Evolutionary conservation across 2,888 invertebrate species (phyloP).

Genomic region (Dicranocentrus wangi): DNA sequence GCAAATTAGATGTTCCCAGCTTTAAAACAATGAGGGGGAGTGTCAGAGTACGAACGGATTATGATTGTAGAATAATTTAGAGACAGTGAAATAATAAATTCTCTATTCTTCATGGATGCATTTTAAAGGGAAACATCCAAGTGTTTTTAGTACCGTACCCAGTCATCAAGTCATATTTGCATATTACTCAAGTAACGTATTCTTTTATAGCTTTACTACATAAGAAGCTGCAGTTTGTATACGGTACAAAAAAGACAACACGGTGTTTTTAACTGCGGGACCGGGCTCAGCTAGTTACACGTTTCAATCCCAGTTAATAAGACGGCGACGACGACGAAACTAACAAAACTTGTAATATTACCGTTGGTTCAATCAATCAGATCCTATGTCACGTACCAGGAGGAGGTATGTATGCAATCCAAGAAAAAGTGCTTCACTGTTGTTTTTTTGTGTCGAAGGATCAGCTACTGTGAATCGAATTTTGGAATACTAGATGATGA

Average conservation of each 20-base stretch:
- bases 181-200: conserved; percentile 16
- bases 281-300: background rate
- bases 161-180: background rate
- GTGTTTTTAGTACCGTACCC: no score
- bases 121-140: background rate
- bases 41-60: conserved; percentile 42
- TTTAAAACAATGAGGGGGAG: conserved; percentile 58
- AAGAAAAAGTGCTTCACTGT: background rate
- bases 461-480: conserved; percentile 35
- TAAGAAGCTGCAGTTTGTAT: no score
- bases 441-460: background rate
- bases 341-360: conserved; percentile 41
- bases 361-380: conserved; percentile 58
- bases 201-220: no score
- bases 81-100: conserved; percentile 35
- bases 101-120: conserved; percentile 8
- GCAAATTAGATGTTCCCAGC: conserved; percentile 41
- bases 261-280: conserved; percentile 22
- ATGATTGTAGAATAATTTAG: conserved; percentile 43
- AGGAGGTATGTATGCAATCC: background rate
- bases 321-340: conserved; percentile 24
- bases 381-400: conserved; percentile 48
- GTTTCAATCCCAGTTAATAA: conserved; percentile 43
- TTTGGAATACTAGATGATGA: conserved; percentile 25
- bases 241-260: background rate